Conservation (phyloP, 2,113 vertebrate genomes). For the Xenus cinereus region DNA sequence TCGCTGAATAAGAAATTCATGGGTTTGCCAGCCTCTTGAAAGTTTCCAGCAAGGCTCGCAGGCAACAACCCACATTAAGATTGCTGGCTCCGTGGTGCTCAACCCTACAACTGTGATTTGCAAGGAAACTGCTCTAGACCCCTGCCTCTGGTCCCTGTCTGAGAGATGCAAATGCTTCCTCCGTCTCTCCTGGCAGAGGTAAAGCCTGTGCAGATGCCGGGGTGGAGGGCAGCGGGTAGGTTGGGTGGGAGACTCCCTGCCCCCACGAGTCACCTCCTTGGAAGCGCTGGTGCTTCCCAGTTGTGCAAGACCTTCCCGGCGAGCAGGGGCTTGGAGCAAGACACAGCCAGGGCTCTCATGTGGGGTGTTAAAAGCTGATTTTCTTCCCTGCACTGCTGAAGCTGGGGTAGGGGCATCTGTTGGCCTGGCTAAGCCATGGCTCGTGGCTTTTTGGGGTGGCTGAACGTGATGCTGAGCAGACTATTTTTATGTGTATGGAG, state of each 20-base stretch:
- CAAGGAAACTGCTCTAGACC: not conserved
- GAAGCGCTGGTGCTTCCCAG: not conserved
- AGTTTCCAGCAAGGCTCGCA: not conserved
- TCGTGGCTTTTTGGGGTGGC: not conserved
- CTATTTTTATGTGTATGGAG: not conserved
- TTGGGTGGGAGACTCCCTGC: not conserved
- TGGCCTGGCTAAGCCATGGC: not conserved
- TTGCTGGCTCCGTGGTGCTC: not conserved
- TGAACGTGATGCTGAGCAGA: not conserved
- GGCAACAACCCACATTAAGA: not conserved
- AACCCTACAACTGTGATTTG: not conserved
- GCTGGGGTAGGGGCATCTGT: not conserved
- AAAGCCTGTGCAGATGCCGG: not conserved
- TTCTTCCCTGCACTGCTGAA: not conserved
- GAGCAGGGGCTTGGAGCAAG: not conserved
- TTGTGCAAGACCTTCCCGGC: not conserved
- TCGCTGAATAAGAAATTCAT: not conserved
- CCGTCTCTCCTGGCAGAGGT: rapidly evolving
- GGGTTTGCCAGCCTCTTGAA: not conserved
- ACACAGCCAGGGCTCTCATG: not conserved
- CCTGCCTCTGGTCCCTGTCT: not conserved
- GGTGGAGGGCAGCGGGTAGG: not conserved
- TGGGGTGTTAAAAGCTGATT: not conserved
- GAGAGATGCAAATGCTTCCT: not conserved
- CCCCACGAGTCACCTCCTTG: not conserved